Base-by-base conservation (phyloP, 2,888 invertebrate genomes). In the Chymomyza fuscimana region DNA sequence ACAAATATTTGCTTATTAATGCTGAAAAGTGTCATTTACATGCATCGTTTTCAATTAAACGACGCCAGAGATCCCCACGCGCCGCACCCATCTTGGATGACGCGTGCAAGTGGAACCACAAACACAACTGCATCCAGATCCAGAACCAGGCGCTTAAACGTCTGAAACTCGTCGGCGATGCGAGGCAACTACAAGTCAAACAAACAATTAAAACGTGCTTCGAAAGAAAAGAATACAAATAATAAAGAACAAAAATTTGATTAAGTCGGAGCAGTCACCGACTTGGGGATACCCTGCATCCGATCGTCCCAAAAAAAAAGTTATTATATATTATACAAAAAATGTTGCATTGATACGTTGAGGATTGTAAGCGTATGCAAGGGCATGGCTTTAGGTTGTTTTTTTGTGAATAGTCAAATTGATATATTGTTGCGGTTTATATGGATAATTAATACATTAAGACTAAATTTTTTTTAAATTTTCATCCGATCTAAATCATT, bases 11-110 rank as follows among this genome's bases (percentile, higher is more conserved):
- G 85, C 86, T 86, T 88, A 86, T 86, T 86, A 86, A 86, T 87
- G 89, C 88, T 89, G 88, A 87, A 87, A 87, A 87, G 89, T 87
- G 89, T 84, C 89, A 89, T 86, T 87, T 89, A 87, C 87, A 87
- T 87, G 88, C 86, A 86, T 87, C 85, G 88, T 86, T 86, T 86
- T 86, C 85, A 86, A 86, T 86, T 86, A 86, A 86, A 86, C 86
- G 88, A 86, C 85, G 85, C 88, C 84, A 77, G 68, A 54, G 52
- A 19, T 16, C 50, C 63, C 71, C 63, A 80, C 60, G 70, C 22
- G 25, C 15, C 15, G 22, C 58, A 15, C 22, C 22, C 16, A 15
- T 1, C 22, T 32, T 15, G 32, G 51, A 67, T 72, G 76, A 72
- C 76, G 76, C 69, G 76, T 76, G 76, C 70, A 72, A 76, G 72